Evolutionary conservation across 2,113 vertebrate genomes (phyloP), one percentile per base, ranked within the genome.

Genomic region (Oryzias curvinotus): DNA sequence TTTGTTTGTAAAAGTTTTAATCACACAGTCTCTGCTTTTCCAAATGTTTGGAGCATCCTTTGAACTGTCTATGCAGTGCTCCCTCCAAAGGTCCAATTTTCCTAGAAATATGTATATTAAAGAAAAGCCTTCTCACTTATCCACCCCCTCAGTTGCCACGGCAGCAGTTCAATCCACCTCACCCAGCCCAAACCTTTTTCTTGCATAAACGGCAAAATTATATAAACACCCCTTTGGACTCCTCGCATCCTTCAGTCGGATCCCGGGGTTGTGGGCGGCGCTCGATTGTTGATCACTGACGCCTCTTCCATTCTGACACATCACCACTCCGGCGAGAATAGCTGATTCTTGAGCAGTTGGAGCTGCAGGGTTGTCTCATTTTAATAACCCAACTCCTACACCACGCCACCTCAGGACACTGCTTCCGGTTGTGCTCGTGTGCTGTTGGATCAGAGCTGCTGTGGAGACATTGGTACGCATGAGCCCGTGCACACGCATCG

Each of bases 271-370:
- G 91, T 90, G 85, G 90, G 91, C 69, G 78, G 85, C 25, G 54
- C 75, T 88, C 69, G 50, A 63, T 84, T 85, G 85, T 36, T 71
- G 76, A 87, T 80, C 78, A 75, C 82, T 78, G 84, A 86, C 87
- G 81, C 85, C 87, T 89, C 85, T 81, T 73, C 65, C 77, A 78
- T 74, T 78, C 71, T 89, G 87, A 89, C 87, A 85, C 87, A 88
- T 87, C 77, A 76, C 58, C 56, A 56, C 64, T 79, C 43, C 60
- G 73, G 87, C 78, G 18, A 85, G 84, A 90, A 90, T 88, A 92
- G 85, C 81, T 87, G 84, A 83, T 65, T 74, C 81, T 66, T 76
- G 80, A 68, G 56, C 82, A 57, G 85, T 65, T 68, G 57, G 65
- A 79, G 78, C 85, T 85, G 68, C 77, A 19, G 84, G 84, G 70